phyloP scores from a whole-genome alignment of 1,140 invertebrate species.

The Charaxes varanes region DNA sequence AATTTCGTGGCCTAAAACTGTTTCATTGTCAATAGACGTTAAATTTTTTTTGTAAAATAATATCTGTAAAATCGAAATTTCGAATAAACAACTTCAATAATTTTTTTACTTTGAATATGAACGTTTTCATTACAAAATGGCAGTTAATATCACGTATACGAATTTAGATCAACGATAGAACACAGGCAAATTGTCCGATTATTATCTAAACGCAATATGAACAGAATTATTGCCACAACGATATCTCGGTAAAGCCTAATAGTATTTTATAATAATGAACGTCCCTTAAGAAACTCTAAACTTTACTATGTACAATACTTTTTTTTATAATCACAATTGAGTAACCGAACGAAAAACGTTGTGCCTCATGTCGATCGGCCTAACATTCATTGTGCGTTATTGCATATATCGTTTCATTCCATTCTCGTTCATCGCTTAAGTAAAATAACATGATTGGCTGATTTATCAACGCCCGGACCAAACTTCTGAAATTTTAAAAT shows the following conservation, averaged over 20 bases:
- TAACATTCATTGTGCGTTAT: constrained; percentile 31
- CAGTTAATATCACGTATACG: constrained; percentile 67
- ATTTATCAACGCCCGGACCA: too few species aligned
- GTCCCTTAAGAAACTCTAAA: constrained; percentile 25
- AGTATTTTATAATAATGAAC: constrained; percentile 34
- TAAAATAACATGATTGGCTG: too few species aligned
- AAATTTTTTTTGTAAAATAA: constrained; percentile 17
- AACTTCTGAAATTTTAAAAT: too few species aligned
- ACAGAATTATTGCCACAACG: constrained; percentile 54
- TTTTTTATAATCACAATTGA: constrained; percentile 24
- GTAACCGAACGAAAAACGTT: constrained; percentile 18
- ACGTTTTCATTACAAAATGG: constrained; percentile 50
- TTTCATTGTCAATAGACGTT: constrained; percentile 29
- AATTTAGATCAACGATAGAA: constrained; percentile 53
- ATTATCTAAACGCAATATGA: constrained; percentile 35
- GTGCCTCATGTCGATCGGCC: constrained; percentile 27
- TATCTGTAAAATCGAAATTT: constrained; percentile 13
- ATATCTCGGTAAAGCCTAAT: constrained; percentile 28
- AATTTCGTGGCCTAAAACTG: constrained; percentile 14
- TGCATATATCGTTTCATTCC: constrained; percentile 5
- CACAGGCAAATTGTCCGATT: constrained; percentile 30
- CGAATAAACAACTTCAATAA: constrained; percentile 19
- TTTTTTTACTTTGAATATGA: constrained; percentile 37
- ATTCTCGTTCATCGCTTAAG: constrained; percentile 3
- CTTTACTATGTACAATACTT: constrained; percentile 36